A percentile compares a stretch with the other conserved stretches of the same genome.
Evolutionary conservation across 2,888 invertebrate genomes (phyloP).

Genomic region (Ellobium chinense): DNA sequence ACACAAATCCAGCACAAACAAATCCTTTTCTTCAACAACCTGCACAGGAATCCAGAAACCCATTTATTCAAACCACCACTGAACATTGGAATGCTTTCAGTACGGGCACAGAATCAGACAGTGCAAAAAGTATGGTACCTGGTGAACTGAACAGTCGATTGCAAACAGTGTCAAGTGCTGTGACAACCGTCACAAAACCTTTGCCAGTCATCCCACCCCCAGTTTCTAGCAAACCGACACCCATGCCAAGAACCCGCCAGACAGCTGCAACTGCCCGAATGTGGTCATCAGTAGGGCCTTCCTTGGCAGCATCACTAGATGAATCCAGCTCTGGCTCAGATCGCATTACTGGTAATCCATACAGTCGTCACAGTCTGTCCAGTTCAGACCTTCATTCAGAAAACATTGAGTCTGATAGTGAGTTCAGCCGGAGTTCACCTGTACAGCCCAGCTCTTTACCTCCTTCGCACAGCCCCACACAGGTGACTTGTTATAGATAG

Average conservation of each 20-base stretch:
- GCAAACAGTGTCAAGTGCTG: neutral
- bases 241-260: neutral
- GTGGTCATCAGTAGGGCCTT: slow-evolving; percentile 44
- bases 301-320: slow-evolving; percentile 35
- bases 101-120: neutral
- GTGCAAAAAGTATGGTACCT: neutral
- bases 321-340: slow-evolving; percentile 1
- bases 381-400: slow-evolving; percentile 27
- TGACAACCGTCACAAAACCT: neutral
- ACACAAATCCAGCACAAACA: neutral
- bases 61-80: neutral
- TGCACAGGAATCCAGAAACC: slow-evolving; percentile 10
- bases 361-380: slow-evolving; percentile 36
- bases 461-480: slow-evolving; percentile 6
- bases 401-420: slow-evolving; percentile 8
- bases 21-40: slow-evolving; percentile 23
- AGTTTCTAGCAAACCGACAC: neutral
- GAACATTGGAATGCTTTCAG: neutral
- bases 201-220: slow-evolving; percentile 32
- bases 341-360: neutral
- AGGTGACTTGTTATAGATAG: neutral
- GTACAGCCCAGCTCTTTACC: neutral
- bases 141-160: neutral
- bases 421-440: neutral
- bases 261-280: neutral